These are phyloP conservation scores for Phalacrocorax pelagicus DNA, from an alignment of 2,113 vertebrate genomes.

Conservation along the genomic window DNA sequence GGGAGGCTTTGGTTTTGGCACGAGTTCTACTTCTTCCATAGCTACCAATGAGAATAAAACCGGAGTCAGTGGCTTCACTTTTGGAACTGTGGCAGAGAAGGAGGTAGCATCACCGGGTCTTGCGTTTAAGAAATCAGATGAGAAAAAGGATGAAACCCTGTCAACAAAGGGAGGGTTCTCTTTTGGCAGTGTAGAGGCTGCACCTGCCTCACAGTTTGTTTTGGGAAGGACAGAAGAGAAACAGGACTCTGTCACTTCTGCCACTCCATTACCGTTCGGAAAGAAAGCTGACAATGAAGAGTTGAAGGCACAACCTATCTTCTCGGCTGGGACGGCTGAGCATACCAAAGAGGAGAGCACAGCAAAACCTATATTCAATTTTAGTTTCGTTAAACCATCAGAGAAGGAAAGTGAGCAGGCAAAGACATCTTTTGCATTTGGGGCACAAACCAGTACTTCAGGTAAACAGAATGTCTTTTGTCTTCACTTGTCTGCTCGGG, in stretches of 20 bases:
- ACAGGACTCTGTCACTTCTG: slow-evolving; percentile 71
- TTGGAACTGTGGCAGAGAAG: slow-evolving; percentile 75
- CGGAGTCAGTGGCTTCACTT: slow-evolving; percentile 62
- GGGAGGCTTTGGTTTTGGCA: slow-evolving; percentile 80
- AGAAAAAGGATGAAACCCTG: slow-evolving; percentile 71
- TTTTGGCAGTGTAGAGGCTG: slow-evolving; percentile 50
- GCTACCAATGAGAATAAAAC: slow-evolving; percentile 76
- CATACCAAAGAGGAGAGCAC: slow-evolving; percentile 83
- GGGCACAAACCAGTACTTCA: slow-evolving; percentile 70
- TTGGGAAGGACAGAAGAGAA: slow-evolving; percentile 90
- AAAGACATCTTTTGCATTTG: slow-evolving; percentile 85
- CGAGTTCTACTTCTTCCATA: slow-evolving; percentile 54
- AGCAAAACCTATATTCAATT: slow-evolving; percentile 73
- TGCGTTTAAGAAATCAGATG: slow-evolving; percentile 76
- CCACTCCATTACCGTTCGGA: slow-evolving; percentile 77
- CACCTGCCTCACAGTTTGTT: slow-evolving; percentile 71
- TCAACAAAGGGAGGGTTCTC: slow-evolving; percentile 67
- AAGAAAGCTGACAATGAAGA: slow-evolving; percentile 82
- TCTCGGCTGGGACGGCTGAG: slow-evolving; percentile 83
- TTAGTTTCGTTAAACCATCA: slow-evolving; percentile 77
- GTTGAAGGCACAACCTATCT: slow-evolving; percentile 75
- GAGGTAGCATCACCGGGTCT: slow-evolving; percentile 63
- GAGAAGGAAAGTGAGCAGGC: slow-evolving; percentile 82
- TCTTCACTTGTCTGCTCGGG: background rate
- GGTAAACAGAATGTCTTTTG: slow-evolving; percentile 16